Percentiles rank a stretch among this genome's conserved stretches.
Evolutionary conservation across 2,797 vertebrate species (phyloP).

Genomic region (Ctenopoma kingsleyae): DNA sequence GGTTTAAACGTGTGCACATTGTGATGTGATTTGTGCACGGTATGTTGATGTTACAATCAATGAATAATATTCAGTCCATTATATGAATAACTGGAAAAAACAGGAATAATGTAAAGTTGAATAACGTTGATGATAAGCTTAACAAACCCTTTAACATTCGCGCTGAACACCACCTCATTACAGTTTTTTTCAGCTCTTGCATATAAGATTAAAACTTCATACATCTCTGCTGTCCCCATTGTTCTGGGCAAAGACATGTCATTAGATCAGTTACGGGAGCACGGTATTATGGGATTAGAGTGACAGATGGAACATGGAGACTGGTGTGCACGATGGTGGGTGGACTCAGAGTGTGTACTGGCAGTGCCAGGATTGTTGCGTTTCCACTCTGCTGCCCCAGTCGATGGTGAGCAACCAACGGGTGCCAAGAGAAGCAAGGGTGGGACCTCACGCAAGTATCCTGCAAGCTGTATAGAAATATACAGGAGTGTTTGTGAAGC

Average conservation of each 20-base stretch:
- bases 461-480: slow-evolving; percentile 3
- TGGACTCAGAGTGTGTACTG: slow-evolving; percentile 37
- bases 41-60: not conserved
- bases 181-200: not conserved
- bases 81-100: not conserved
- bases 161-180: slow-evolving; percentile 16
- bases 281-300: slow-evolving; percentile 58
- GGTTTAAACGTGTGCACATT: slow-evolving; percentile 18
- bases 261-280: slow-evolving; percentile 59
- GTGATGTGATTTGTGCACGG: not conserved
- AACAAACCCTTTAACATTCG: slow-evolving; percentile 19
- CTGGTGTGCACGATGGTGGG: slow-evolving; percentile 44
- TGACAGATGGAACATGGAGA: slow-evolving; percentile 72
- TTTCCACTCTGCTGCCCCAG: slow-evolving; percentile 65
- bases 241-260: slow-evolving; percentile 37
- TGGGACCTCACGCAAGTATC: slow-evolving; percentile 8
- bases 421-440: slow-evolving; percentile 29
- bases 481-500: not conserved
- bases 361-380: slow-evolving; percentile 61
- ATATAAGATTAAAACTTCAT: slow-evolving; percentile 28
- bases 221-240: slow-evolving; percentile 11
- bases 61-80: slow-evolving; percentile 1
- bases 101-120: not conserved
- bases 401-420: slow-evolving; percentile 43
- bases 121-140: not conserved